Percentiles rank a stretch among this genome's conserved stretches.
Conservation (phyloP, 2,113 vertebrate genomes). For the Vireo altiloquus region DNA sequence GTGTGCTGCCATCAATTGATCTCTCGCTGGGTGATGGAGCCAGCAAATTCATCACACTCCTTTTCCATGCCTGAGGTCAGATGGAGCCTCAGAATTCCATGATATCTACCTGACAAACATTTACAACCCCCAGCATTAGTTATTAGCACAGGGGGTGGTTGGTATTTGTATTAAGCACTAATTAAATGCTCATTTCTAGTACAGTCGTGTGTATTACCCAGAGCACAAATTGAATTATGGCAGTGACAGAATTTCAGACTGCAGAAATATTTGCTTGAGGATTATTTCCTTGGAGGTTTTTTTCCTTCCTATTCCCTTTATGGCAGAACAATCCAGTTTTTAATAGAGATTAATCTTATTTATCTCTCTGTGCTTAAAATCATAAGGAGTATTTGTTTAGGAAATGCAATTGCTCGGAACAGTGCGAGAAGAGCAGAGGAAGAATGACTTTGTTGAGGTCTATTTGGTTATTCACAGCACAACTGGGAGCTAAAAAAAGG, state of each 20-base stretch:
- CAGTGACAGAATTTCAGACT: neutral
- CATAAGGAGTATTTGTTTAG: neutral
- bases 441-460: neutral
- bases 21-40: neutral
- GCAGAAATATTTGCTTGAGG: neutral
- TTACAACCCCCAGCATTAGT: neutral
- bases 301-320: neutral
- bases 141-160: neutral
- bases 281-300: neutral
- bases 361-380: neutral
- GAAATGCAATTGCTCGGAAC: neutral
- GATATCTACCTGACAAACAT: conserved; percentile 28
- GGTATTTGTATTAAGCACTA: neutral
- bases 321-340: neutral
- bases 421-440: neutral
- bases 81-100: neutral
- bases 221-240: neutral
- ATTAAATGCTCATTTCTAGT: conserved; percentile 44
- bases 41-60: neutral
- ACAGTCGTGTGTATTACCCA: neutral
- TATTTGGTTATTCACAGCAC: neutral
- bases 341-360: neutral
- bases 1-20: neutral
- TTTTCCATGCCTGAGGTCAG: neutral
- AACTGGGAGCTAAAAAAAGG: neutral